Base-by-base conservation (phyloP, 2,797 vertebrate genomes). In the Nannoperca obscura region DNA sequence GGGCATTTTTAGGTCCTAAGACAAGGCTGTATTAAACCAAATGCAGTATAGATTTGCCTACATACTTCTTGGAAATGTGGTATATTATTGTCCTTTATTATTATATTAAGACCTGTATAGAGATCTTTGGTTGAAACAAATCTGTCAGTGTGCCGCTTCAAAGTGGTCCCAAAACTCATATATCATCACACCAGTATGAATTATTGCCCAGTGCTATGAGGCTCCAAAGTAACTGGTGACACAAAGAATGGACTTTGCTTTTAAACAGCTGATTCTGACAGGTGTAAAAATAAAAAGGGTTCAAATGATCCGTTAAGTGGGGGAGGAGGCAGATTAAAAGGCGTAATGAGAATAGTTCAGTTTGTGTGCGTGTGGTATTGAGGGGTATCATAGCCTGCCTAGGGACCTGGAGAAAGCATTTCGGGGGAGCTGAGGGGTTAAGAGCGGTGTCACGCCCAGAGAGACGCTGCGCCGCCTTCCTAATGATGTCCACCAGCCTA, bases 401-500 rank as follows among this genome's bases (percentile, higher is more conserved):
- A 10, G 79, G 78, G 82, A 80, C 64, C 42, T 69, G 24, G 71
- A 40, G 71, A 27, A 72, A 30, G 50, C 30, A 20, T 54, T 60
- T 69, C 3, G 5, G 70, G 77, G 76, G 70, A 22, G 67, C 52
- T n/a, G 49, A 40, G 70, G 84, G 89, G 90, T 91, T 91, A 91
- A 92, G 82, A 90, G 86, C 32, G 24, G 79, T 76, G 89, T 91
- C 88, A 85, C 42, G 70, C 88, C 88, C 75, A 49, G 62, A 74
- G 91, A 89, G 89, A 89, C 71, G 61, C 71, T 3, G 70, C 55
- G 54, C 78, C 44, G 57, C 69, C 64, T 58, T 82, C 65, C 90
- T 93, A 91, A 93, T 91, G 90, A 93, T 90, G 89, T 93, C 92
- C 89, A 89, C 73, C 70, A 76, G 88, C 84, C 90, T 94, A 92